These are phyloP conservation scores for Urocolius indicus DNA, from an alignment of 2,113 vertebrate species.

Conservation along the genomic window DNA sequence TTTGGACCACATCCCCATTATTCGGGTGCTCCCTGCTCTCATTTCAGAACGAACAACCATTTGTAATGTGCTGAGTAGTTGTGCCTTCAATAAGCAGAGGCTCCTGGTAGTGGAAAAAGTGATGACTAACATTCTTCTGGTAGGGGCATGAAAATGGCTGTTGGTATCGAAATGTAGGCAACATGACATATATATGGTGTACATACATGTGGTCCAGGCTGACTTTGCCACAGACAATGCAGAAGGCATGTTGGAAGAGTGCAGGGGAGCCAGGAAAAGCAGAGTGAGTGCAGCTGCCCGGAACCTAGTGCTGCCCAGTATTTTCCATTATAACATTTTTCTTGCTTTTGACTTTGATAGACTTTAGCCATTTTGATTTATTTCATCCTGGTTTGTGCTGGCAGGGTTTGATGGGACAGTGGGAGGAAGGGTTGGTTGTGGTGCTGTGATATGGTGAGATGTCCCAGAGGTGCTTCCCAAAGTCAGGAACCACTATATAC, in stretches of 20 bases:
- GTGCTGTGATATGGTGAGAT: neutral
- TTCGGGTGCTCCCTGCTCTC: neutral
- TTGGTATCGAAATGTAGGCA: neutral
- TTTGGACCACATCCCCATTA: conserved; percentile 25
- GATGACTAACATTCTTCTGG: neutral
- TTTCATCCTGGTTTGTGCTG: neutral
- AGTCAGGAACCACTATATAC: neutral
- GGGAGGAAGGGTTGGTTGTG: neutral
- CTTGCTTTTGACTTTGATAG: neutral
- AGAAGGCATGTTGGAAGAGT: neutral
- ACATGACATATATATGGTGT: rapidly evolving
- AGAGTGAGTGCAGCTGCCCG: neutral
- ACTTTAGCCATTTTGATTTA: neutral
- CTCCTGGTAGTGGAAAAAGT: neutral
- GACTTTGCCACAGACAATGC: neutral
- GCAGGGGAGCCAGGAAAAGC: neutral
- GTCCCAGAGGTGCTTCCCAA: neutral
- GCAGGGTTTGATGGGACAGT: neutral
- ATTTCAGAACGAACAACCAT: neutral
- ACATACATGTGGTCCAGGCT: rapidly evolving
- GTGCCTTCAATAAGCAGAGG: neutral
- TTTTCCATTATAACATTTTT: neutral
- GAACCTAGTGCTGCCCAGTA: neutral
- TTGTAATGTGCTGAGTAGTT: neutral
- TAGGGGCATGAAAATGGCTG: neutral